Evolutionary conservation across 2,888 invertebrate genomes (phyloP), one percentile per base, ranked within the genome.

Genomic region (Standfussiana lucernea): DNA sequence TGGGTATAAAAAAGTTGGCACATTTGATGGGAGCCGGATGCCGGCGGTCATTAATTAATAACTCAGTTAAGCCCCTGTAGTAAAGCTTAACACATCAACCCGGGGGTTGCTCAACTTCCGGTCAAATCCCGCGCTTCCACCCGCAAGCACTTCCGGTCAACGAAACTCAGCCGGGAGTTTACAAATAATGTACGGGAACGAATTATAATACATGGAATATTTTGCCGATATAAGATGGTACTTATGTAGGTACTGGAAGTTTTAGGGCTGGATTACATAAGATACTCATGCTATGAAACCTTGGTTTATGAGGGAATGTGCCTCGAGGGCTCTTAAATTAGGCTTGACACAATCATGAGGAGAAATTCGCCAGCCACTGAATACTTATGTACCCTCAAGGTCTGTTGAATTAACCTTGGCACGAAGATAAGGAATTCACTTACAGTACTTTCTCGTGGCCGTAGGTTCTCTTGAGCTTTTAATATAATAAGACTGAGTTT

Each of bases 31-130:
- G 83, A 89, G 89, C 92, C 95, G 95, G 94, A 94, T 91, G 93
- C 90, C 89, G 88, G 92, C 88, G 92, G 93, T 92, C 93, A 93
- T 95, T 96, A 95, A 96, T 95, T 96, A 96, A 95, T 96, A 94
- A 95, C 93, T 93, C 92, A 93, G 95, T 94, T 94, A 94, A 95
- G 93, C 93, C 92, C 89, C 92, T 88, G 92, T 93, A 93, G 93
- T 91, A 91, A 91, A 94, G 95, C 94, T 95, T 93, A 95, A 95
- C 95, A 94, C 94, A 95, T 95, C 94, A 94, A 90, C 89, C 91
- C 92, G 88, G 90, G 93, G 93, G 91, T 89, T 90, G 92, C 91
- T 91, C 91, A 94, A 95, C 92, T 95, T 96, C 96, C 96, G 95
- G 96, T 94, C 94, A 93, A 94, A 95, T 94, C 94, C 95, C 95